A percentile compares a stretch with the other conserved stretches of the same genome.
Conservation (phyloP, 1,140 invertebrate species). For the Drosophila persimilis region DNA sequence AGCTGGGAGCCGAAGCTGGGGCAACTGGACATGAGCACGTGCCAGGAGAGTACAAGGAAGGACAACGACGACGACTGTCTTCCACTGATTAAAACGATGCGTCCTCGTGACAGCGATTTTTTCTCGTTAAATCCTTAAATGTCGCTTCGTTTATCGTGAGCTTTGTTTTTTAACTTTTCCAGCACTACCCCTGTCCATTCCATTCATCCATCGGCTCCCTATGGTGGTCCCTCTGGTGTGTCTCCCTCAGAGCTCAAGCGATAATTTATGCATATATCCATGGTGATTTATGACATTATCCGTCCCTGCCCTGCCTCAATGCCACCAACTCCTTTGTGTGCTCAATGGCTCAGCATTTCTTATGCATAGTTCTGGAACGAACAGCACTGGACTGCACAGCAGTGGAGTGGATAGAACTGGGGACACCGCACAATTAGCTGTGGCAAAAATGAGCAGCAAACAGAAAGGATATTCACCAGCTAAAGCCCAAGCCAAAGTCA, state of each 20-base stretch:
- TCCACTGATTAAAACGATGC: conserved; percentile 77
- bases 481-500: conserved; percentile 50
- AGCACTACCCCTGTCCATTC: conserved; percentile 9
- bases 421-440: conserved; percentile 72
- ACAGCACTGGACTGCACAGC: too few relatives aligned
- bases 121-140: conserved; percentile 78
- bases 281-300: conserved; percentile 70
- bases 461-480: conserved; percentile 34
- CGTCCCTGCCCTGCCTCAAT: background rate
- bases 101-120: conserved; percentile 70
- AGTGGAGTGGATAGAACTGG: background rate
- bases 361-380: conserved; percentile 34
- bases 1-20: conserved; percentile 21
- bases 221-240: conserved; percentile 27
- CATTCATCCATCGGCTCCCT: conserved; percentile 11
- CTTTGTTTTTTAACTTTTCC: conserved; percentile 62
- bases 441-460: conserved; percentile 69
- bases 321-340: conserved; percentile 32
- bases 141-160: conserved; percentile 66
- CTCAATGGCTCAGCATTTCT: conserved; percentile 63
- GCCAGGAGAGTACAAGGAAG: conserved; percentile 12
- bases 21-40: conserved; percentile 53
- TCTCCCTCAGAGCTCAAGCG: conserved; percentile 45
- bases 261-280: conserved; percentile 81
- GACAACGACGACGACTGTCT: conserved; percentile 31